Evolutionary conservation across 1,140 invertebrate genomes (phyloP).

Genomic region (Hyphantria cunea): DNA sequence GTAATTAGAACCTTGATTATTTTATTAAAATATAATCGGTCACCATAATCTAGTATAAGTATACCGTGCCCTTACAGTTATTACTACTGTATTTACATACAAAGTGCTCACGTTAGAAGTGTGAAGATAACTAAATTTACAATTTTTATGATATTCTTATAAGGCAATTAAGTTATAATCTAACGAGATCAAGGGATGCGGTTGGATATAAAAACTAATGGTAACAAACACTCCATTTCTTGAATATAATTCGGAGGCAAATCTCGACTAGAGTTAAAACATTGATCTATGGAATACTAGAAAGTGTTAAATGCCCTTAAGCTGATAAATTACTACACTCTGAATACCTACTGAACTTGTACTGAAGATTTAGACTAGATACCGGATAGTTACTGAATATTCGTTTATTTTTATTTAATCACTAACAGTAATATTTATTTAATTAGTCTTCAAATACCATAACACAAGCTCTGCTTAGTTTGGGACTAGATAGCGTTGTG

Average conservation of each 20-base stretch:
- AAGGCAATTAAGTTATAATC: constrained; percentile 16
- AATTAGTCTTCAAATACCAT: too few species aligned
- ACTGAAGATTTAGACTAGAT: too few species aligned
- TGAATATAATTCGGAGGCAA: constrained; percentile 52
- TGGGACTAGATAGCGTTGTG: too few species aligned
- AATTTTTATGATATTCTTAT: constrained; percentile 24
- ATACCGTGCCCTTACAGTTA: constrained; percentile 7
- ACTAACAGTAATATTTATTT: too few species aligned
- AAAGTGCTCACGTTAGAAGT: constrained; percentile 16
- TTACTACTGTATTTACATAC: constrained; percentile 5
- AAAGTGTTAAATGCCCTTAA: background rate
- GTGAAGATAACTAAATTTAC: constrained; percentile 20
- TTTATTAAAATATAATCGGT: constrained; percentile 17
- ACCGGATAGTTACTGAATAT: too few species aligned
- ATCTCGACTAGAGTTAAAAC: constrained; percentile 30
- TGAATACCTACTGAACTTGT: too few species aligned
- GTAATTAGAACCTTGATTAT: background rate
- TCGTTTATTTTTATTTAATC: too few species aligned
- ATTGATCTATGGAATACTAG: constrained; percentile 1
- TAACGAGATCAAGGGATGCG: constrained; percentile 52
- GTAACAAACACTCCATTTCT: constrained; percentile 60
- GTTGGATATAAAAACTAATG: constrained; percentile 65
- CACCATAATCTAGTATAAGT: constrained; percentile 3
- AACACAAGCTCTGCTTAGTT: too few species aligned
- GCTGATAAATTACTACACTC: background rate